phyloP scores from a whole-genome alignment of 2,797 vertebrate species.

The Tokudaia tokunoshimensis region DNA sequence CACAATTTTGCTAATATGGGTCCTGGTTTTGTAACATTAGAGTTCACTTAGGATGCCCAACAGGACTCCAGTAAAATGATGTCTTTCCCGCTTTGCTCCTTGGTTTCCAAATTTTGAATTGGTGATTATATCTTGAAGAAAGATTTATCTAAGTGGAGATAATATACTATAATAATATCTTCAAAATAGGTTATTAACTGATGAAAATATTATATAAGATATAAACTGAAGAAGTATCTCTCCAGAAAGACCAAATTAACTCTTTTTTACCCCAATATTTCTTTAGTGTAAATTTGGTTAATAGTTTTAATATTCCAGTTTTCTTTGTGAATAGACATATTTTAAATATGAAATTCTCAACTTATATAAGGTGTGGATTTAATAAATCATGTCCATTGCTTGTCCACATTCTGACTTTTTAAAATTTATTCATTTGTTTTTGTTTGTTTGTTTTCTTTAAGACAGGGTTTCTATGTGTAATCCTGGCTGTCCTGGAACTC shows the following conservation, averaged over 20 bases:
- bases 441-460: too few species aligned
- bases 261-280: not conserved
- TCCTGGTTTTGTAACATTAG: not conserved
- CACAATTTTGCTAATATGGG: not conserved
- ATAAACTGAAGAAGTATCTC: not conserved
- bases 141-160: not conserved
- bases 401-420: not conserved
- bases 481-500: too few species aligned
- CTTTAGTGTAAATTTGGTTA: not conserved
- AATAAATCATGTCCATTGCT: not conserved
- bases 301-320: not conserved
- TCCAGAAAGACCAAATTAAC: not conserved
- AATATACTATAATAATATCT: not conserved
- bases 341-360: conserved; percentile 16
- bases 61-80: not conserved
- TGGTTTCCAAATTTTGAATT: not conserved
- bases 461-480: too few species aligned
- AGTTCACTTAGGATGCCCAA: not conserved
- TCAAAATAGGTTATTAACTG: not conserved
- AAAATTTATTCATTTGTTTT: too few species aligned
- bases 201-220: not conserved
- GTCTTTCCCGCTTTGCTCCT: not conserved
- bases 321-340: not conserved
- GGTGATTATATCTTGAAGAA: not conserved
- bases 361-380: not conserved